Percentiles rank a stretch among this genome's conserved stretches.
These are phyloP conservation scores for Melinopterus prodromus DNA, from an alignment of 2,888 invertebrate species.

Conservation along the genomic window DNA sequence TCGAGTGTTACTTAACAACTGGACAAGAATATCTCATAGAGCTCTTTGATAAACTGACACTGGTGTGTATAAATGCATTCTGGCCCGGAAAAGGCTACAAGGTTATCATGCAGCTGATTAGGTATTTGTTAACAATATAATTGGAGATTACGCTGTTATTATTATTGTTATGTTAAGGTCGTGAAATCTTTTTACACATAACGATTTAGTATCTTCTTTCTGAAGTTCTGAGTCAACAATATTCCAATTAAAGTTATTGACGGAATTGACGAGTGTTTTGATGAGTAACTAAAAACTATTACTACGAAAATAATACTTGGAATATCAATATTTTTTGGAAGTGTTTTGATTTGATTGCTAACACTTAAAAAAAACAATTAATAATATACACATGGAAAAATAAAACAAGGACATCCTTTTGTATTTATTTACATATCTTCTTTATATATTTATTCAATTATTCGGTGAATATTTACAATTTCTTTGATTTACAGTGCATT, in stretches of 20 bases:
- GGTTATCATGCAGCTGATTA: not conserved
- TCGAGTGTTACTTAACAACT: not conserved
- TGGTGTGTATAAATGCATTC: not conserved
- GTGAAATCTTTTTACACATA: not conserved
- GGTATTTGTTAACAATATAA: not conserved
- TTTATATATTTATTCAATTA: not conserved
- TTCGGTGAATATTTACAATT: not conserved
- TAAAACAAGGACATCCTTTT: not conserved
- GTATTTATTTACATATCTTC: not conserved
- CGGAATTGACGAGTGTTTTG: not conserved
- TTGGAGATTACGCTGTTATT: not conserved
- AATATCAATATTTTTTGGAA: not conserved
- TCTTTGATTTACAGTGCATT: not conserved
- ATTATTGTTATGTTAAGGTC: not conserved
- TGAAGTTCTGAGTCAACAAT: not conserved
- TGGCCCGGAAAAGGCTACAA: not conserved
- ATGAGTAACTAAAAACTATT: not conserved
- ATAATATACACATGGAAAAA: not conserved
- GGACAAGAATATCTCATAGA: not conserved
- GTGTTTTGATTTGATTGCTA: not conserved
- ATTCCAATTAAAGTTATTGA: not conserved
- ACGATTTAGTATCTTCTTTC: not conserved
- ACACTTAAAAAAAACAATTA: too few relatives aligned
- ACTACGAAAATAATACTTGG: not conserved
- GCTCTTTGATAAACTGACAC: not conserved